Evolutionary conservation across 2,797 vertebrate genomes (phyloP), one percentile per base, ranked within the genome.

Genomic region (Ispidina picta): DNA sequence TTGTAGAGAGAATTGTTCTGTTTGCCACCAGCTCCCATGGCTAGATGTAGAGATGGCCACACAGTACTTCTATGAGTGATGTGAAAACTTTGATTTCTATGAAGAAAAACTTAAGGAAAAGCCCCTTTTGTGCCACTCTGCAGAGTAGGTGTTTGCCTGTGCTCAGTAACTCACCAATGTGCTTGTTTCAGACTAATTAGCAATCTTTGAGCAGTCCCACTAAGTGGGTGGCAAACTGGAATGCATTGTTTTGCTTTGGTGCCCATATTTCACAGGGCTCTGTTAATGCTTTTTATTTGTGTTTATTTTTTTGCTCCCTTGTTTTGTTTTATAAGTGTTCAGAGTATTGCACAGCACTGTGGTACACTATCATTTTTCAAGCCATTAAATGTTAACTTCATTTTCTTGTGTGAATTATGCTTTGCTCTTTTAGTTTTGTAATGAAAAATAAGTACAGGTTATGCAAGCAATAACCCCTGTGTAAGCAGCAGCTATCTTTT

Each of bases 361-460:
- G 48, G 92, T 90, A 90, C 86, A 87, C 93, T 96, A 96, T 97
- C 96, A 96, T 97, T 98, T 98, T 97, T 97, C 96, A 97, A 97
- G 81, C 93, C 93, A 95, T 98, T 98, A 97, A 97, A 97, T 96
- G 97, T 94, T 97, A 97, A 97, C 96, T 97, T 97, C 97, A 97
- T 98, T 97, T 97, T 96, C 96, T 96, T 96, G 63, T 96, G 93
- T 97, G 97, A 98, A 97, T 97, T 97, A 97, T 97, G 96, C 95
- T 97, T 96, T 97, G 97, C 95, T 97, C 97, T 97, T 98, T 98
- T 97, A 97, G 97, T 96, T 97, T 97, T 95, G 92, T 97, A 97
- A 97, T 98, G 97, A 98, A 97, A 98, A 98, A 97, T 98, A 98
- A 98, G 98, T 97, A 96, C 96, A 97, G 96, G 98, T 98, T 98